Evolutionary conservation across 1,140 invertebrate genomes (phyloP).

Genomic region (Solen grandis): DNA sequence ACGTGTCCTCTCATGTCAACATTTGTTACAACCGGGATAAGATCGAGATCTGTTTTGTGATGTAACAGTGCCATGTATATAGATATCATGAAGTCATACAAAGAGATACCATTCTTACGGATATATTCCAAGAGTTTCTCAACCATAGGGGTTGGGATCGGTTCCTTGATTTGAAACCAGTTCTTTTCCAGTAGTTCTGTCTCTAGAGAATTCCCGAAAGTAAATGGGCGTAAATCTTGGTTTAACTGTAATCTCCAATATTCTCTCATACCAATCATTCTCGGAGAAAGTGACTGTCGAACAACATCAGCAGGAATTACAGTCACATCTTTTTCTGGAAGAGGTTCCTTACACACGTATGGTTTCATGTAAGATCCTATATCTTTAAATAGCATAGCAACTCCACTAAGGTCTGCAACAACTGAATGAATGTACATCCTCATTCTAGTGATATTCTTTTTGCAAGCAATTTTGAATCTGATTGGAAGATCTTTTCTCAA

Average conservation of each 20-base stretch:
- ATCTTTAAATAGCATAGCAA: not conserved
- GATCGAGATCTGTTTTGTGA: not conserved
- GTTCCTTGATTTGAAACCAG: not conserved
- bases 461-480: slow-evolving; percentile 25
- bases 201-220: slow-evolving; percentile 1
- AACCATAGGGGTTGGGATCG: not conserved
- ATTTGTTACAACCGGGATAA: slow-evolving; percentile 27
- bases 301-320: slow-evolving; percentile 11
- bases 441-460: slow-evolving; percentile 14
- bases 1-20: slow-evolving; percentile 29
- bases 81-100: slow-evolving; percentile 10
- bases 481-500: slow-evolving; percentile 18
- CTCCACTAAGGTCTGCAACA: not conserved
- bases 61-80: slow-evolving; percentile 1
- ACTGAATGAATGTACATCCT: slow-evolving; percentile 26
- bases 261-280: not conserved
- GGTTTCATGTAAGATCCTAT: slow-evolving; percentile 30
- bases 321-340: not conserved
- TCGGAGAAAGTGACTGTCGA: not conserved
- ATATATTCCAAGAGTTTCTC: not conserved
- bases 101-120: not conserved
- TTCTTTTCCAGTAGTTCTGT: not conserved
- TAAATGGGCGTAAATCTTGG: slow-evolving; percentile 11
- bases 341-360: slow-evolving; percentile 2
- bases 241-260: slow-evolving; percentile 23